Conservation (phyloP, 2,797 vertebrate species). For the Pseudomugil tenellus region DNA sequence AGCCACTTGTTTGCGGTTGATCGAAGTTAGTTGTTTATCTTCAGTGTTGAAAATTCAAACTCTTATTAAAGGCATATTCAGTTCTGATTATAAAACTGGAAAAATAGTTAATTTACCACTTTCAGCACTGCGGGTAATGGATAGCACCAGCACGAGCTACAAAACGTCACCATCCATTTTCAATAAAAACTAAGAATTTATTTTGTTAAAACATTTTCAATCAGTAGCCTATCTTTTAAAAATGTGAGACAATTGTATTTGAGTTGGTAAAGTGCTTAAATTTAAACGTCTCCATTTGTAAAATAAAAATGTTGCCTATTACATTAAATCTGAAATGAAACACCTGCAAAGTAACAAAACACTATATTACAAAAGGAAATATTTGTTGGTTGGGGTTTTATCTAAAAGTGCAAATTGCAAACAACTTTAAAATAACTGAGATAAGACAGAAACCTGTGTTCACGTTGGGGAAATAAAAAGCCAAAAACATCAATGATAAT, state of each 20-base stretch:
- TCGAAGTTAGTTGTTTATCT: not conserved
- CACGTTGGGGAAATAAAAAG: not conserved
- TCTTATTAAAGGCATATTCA: too few relatives aligned
- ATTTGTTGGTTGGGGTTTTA: too few relatives aligned
- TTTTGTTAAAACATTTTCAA: not conserved
- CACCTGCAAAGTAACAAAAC: too few relatives aligned
- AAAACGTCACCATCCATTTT: conserved; percentile 9
- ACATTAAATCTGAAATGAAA: too few relatives aligned
- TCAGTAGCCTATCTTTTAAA: too few relatives aligned
- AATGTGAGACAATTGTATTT: not conserved
- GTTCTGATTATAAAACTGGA: not conserved
- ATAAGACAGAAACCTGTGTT: not conserved
- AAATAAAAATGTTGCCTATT: too few relatives aligned
- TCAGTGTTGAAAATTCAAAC: not conserved
- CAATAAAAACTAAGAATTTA: not conserved
- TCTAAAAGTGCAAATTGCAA: not conserved
- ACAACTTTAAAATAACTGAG: not conserved
- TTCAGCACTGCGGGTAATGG: conserved; percentile 78
- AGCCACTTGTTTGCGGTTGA: conserved; percentile 36
- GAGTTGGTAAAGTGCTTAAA: not conserved
- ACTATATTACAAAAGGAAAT: too few relatives aligned
- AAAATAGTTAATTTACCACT: not conserved
- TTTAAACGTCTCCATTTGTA: too few relatives aligned
- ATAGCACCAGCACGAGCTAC: conserved; percentile 55
- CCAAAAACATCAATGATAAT: not conserved